Base-by-base conservation (phyloP, 2,113 vertebrate species). In the Perca flavescens region DNA sequence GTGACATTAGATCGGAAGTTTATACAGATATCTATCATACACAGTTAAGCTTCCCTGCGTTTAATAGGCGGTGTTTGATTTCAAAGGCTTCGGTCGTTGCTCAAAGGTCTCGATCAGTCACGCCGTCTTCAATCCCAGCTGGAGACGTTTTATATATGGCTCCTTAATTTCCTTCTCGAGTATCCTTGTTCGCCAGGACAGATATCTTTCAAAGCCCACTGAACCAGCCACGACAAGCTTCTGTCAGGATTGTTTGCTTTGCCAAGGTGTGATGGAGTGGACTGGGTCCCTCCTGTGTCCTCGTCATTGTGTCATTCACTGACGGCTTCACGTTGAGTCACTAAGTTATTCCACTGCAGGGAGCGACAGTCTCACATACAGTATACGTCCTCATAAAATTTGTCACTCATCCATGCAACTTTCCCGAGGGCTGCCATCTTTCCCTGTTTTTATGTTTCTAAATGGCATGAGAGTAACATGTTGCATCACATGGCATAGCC, bases 201-300 rank as follows among this genome's bases (percentile, higher is more conserved):
- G 87, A 81, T 83, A 85, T 61, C 47, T 64, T 87, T 90, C 78
- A 80, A 87, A 77, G 81, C 16, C 22, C 0, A 8, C 47, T 31
- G 77, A 68, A 80, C 66, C 72, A 63, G 50, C 72, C 72, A 66
- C 1, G 22, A 72, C 52, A 80, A 65, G 62, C 54, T 65, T 57
- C 82, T 82, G 83, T 83, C 84, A 80, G 64, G 34, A 80, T 47
- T 61, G 70, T 78, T 87, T 87, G 52, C 67, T 68, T 74, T 67
- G 19, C 75, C 47, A 47, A 66, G 74, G 81, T 86, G 73, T 89
- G 89, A 92, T 77, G 74, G 74, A 89, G 70, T 74, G 83, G 73
- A 69, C 58, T 7, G 49, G 67, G 79, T 75, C 74, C 71, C 67
- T 86, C 69, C 76, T 80, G 78, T 46, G 61, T 71, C 74, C 67